Percentiles rank a stretch among this genome's conserved stretches.
phyloP scores from a whole-genome alignment of 2,888 invertebrate species.

The Stenolophus ochropezus region DNA sequence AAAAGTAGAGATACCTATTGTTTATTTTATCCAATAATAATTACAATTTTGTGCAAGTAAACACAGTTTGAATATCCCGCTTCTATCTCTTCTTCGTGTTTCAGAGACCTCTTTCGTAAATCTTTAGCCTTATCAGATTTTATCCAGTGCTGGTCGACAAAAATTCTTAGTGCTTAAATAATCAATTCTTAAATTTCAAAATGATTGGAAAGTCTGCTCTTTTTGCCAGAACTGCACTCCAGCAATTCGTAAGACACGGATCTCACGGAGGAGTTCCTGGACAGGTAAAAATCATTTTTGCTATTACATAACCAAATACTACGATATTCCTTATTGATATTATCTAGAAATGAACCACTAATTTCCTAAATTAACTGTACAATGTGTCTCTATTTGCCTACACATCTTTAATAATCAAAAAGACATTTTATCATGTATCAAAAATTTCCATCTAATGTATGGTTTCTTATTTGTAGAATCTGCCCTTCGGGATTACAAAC shows the following conservation, averaged over 20 bases:
- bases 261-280: conserved; percentile 75
- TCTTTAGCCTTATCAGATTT: background rate
- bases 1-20: too few relatives aligned
- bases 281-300: conserved; percentile 71
- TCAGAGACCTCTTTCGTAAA: background rate
- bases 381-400: too few relatives aligned
- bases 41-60: too few relatives aligned
- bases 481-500: conserved; percentile 86
- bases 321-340: background rate
- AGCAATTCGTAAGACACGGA: conserved; percentile 68
- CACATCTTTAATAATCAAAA: too few relatives aligned
- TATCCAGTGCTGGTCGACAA: background rate
- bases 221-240: conserved; percentile 68
- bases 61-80: conserved; percentile 9
- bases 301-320: conserved; percentile 64
- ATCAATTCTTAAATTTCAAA: conserved; percentile 51
- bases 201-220: conserved; percentile 69
- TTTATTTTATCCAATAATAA: too few relatives aligned
- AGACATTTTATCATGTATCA: too few relatives aligned
- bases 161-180: conserved; percentile 8
- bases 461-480: conserved; percentile 80
- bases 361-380: too few relatives aligned
- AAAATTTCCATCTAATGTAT: too few relatives aligned
- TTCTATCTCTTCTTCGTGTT: background rate
- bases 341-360: background rate